Evolutionary conservation across 2,888 invertebrate species (phyloP).

Genomic region (Archips crataeganus): DNA sequence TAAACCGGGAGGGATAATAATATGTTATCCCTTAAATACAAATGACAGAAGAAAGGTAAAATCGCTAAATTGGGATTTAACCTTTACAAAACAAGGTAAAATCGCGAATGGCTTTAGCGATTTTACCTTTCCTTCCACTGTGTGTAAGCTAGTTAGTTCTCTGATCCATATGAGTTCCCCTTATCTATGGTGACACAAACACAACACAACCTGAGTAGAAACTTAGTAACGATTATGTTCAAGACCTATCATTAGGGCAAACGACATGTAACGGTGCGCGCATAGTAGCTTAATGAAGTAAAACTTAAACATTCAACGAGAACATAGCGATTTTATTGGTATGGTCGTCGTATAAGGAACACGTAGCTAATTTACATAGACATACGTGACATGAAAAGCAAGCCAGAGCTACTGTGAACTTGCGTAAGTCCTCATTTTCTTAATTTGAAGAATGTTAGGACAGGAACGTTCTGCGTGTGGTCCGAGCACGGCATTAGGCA

Average conservation of each 20-base stretch:
- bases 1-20: too few relatives aligned
- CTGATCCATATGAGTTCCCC: background rate
- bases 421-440: conserved; percentile 33
- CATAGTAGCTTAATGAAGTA: conserved; percentile 26
- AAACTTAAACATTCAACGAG: conserved; percentile 31
- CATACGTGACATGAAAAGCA: conserved; percentile 66
- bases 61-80: too few relatives aligned
- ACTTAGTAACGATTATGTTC: conserved; percentile 13
- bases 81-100: too few relatives aligned
- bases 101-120: too few relatives aligned
- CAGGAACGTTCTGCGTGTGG: conserved; percentile 24
- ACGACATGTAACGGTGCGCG: conserved; percentile 9
- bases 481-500: conserved; percentile 9
- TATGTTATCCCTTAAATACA: too few relatives aligned
- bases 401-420: conserved; percentile 40
- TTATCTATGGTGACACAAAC: conserved; percentile 3
- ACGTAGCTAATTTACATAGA: conserved; percentile 71
- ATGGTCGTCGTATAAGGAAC: conserved; percentile 55
- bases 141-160: background rate
- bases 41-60: too few relatives aligned
- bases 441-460: conserved; percentile 31
- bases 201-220: conserved; percentile 14
- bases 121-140: background rate
- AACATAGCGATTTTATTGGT: conserved; percentile 35
- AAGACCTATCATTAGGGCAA: conserved; percentile 5